Base-by-base conservation (phyloP, 1,140 invertebrate species). In the Scaptomyza pallida region DNA sequence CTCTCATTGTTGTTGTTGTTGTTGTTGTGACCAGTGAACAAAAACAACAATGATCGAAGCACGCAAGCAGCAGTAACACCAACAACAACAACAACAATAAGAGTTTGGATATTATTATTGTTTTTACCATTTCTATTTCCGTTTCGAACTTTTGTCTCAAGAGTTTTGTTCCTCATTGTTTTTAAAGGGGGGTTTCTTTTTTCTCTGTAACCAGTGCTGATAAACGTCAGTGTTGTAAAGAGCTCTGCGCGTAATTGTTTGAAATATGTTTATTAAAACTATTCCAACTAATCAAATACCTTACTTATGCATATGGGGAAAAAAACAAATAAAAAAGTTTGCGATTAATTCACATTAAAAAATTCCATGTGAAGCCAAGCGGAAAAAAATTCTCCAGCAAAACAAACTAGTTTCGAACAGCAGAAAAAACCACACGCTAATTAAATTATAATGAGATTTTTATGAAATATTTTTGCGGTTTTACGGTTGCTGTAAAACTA, bases 21-120 rank as follows among this genome's bases (percentile, higher is more conserved):
- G 15, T 16, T 41, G 54, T 33, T 61, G 56, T 45, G 56, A 37
- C 56, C 64, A 68, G 64, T 33, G 35, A 44, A 64, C 61, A 65
- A 57, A 33, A 57, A 64, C 60, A 71, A 64, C 68, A 71, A 64
- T 50, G 50, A 63, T 70, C 23, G 26, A 30, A 33, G 43, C 48
- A 50, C 5, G 21, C 1, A 30, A 30, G 13, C n/a, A n/a, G n/a
- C n/a, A n/a, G n/a, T n/a, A n/a, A n/a, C n/a, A n/a, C n/a, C n/a
- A 26, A 4, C 23, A 26, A 26, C 67, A 68, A 21, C 33, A 67
- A 44, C 63, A 33, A 40, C 48, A 26, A 17, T 40, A 6, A 41
- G 5, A 40, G 37, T 51, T 61, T 74, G 40, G 23, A n/a, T n/a
- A 23, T 19, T 56, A 16, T 33, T 13, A 12, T 30, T 68, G 50